phyloP scores from a whole-genome alignment of 1,140 invertebrate genomes.

The Dendroctonus valens region DNA sequence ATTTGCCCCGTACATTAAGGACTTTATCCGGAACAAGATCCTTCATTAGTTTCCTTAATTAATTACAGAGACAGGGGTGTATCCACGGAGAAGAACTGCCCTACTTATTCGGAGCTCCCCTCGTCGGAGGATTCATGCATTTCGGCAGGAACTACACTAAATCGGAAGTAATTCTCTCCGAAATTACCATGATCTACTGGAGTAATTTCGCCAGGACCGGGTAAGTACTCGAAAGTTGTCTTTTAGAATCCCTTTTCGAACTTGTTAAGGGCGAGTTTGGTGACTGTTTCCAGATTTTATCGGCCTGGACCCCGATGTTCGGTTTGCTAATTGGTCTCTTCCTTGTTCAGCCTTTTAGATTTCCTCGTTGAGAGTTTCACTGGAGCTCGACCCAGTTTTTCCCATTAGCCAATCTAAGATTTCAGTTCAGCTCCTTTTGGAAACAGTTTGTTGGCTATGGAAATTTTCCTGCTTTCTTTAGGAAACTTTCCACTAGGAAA shows the following conservation, averaged over 20 bases:
- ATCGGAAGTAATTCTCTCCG: constrained; percentile 82
- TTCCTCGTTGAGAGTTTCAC: too few species aligned
- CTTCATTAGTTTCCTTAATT: constrained; percentile 38
- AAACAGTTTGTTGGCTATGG: too few species aligned
- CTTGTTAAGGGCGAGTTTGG: not conserved
- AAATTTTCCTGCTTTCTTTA: too few species aligned
- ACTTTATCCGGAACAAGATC: constrained; percentile 31
- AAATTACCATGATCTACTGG: constrained; percentile 91
- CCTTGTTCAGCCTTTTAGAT: too few species aligned
- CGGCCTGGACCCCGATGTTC: too few species aligned
- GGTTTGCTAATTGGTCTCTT: too few species aligned
- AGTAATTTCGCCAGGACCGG: constrained; percentile 98
- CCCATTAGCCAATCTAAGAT: too few species aligned
- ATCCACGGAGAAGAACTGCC: constrained; percentile 91
- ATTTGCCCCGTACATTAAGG: constrained; percentile 25
- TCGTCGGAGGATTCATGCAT: constrained; percentile 77
- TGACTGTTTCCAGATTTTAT: constrained; percentile 7
- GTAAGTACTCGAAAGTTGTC: constrained; percentile 61
- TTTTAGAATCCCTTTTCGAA: constrained; percentile 7
- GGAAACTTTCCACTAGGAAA: too few species aligned
- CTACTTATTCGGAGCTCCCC: constrained; percentile 82
- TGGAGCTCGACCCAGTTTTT: too few species aligned
- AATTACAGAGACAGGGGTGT: constrained; percentile 74
- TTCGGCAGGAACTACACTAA: constrained; percentile 88
- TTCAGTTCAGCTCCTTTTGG: too few species aligned